phyloP scores from a whole-genome alignment of 2,113 vertebrate genomes.

The Rhinolophus ferrumequinum region DNA sequence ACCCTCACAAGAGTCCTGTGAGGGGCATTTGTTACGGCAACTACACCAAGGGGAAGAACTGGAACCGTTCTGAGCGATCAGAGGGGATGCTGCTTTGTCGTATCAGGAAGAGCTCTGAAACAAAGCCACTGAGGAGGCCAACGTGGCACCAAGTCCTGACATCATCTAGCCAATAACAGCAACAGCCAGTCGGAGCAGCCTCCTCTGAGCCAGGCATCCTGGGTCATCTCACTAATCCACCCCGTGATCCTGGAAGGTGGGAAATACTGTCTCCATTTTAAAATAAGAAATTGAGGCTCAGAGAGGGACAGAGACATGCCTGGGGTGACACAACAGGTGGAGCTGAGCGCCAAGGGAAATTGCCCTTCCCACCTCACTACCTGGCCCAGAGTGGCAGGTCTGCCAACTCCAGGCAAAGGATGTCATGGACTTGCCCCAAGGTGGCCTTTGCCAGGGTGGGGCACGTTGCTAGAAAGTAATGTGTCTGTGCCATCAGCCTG shows the following conservation, averaged over 20 bases:
- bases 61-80: neutral
- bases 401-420: neutral
- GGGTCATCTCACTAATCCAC: rapidly evolving
- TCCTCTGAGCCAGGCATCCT: neutral
- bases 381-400: neutral
- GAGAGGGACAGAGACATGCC: neutral
- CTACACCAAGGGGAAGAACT: neutral
- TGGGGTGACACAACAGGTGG: neutral
- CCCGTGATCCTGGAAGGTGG: neutral
- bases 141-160: neutral
- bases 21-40: neutral
- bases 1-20: neutral
- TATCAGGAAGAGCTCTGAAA: neutral
- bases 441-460: neutral
- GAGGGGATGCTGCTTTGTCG: neutral
- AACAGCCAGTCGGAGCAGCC: neutral
- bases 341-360: neutral
- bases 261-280: neutral
- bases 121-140: neutral
- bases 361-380: neutral
- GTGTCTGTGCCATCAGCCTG: rapidly evolving
- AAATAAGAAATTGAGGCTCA: neutral
- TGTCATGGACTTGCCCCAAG: neutral
- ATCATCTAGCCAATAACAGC: neutral
- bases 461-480: neutral